Conservation (phyloP, 2,113 vertebrate genomes). For the Bettongia penicillata region DNA sequence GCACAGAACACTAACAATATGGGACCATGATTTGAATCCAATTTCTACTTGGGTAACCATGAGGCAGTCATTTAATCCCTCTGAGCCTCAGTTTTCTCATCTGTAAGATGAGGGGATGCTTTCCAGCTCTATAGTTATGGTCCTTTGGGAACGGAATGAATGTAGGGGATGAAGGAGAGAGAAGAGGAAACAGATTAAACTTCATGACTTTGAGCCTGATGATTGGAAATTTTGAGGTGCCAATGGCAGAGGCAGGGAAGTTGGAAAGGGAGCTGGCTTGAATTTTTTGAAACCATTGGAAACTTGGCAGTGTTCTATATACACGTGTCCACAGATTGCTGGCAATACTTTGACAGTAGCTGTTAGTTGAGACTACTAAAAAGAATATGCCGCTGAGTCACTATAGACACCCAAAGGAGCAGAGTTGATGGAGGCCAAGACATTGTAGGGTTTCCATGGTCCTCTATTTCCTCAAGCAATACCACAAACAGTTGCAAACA, state of each 20-base stretch:
- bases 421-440: conserved; percentile 40
- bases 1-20: background rate
- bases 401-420: conserved; percentile 28
- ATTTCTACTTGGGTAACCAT: background rate
- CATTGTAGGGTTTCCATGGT: background rate
- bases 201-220: background rate
- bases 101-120: background rate
- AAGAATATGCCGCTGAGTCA: background rate
- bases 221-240: background rate
- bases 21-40: background rate
- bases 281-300: conserved; percentile 7
- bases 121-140: background rate
- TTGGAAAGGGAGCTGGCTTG: background rate
- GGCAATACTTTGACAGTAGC: conserved; percentile 43
- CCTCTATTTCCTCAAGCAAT: background rate
- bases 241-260: background rate
- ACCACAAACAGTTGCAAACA: conserved; percentile 49
- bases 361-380: conserved; percentile 15
- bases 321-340: background rate
- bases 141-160: background rate
- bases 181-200: background rate
- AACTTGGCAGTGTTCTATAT: background rate
- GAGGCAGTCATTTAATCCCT: background rate
- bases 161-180: background rate
- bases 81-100: background rate